Base-by-base conservation (phyloP, 2,797 vertebrate genomes). In the Poeciliopsis presidionis region DNA sequence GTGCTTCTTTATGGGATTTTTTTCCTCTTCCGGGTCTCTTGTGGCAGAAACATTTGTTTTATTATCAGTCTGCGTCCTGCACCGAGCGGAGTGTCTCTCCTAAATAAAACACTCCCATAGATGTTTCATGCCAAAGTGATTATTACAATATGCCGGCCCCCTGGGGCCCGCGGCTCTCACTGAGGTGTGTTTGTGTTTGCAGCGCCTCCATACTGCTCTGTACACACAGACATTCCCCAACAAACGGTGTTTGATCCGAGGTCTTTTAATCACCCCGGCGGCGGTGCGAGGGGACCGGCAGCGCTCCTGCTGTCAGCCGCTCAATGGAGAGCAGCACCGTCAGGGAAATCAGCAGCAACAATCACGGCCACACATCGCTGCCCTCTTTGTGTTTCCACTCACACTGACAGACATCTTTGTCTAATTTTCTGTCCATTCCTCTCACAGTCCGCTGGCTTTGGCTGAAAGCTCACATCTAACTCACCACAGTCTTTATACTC, bases 311-410 rank as follows among this genome's bases (percentile, higher is more conserved):
- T 81, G 81, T 69, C 81, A 84, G 75, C 75, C 67, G 71, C 75
- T 79, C 83, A 87, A 79, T 83, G 13, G 73, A 69, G 73, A 81
- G 74, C 72, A 5, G 74, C 79, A 84, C 88, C 90, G 72, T 84
- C 16, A 75, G 93, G 92, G 92, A 93, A 94, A 94, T 94, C 91
- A 93, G 53, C 49, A 76, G 75, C 80, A 90, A 89, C 90, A 90
- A 87, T 92, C 87, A 81, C 30, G 11, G 81, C 81, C 87, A 88
- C 92, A 91, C 91, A 84, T 88, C 73, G 36, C 76, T 84, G 89
- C 86, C 73, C 84, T 75, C 88, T 89, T 91, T 92, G 90, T 91
- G 87, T 81, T 74, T 70, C 13, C 70, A 74, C 28, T 79, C 70
- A 84, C 75, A 78, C 81, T 92, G 89, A 89, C 86, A 81, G 41